These are phyloP conservation scores for Stratiolaelaps scimitus DNA, from an alignment of 1,140 invertebrate genomes.

Conservation along the genomic window DNA sequence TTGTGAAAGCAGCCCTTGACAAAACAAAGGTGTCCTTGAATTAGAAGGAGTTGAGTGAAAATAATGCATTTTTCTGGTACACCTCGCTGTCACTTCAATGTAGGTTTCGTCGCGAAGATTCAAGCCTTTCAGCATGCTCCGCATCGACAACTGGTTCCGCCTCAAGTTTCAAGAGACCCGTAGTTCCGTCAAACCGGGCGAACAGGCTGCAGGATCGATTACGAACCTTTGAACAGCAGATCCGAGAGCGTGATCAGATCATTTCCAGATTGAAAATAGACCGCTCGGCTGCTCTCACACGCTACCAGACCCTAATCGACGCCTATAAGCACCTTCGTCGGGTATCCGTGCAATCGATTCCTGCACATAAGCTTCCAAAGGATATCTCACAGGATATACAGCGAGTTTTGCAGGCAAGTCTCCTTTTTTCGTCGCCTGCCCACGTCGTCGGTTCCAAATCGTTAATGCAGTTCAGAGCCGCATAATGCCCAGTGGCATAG, in stretches of 20 bases:
- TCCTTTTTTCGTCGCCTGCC: not conserved
- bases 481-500: too few species aligned
- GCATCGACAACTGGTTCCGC: not conserved
- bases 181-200: not conserved
- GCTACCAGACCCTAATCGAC: conserved; percentile 2
- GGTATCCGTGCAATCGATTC: conserved; percentile 19
- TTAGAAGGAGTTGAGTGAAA: too few species aligned
- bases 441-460: too few species aligned
- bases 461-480: too few species aligned
- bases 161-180: not conserved
- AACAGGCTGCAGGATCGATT: not conserved
- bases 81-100: too few species aligned
- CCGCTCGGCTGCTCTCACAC: not conserved
- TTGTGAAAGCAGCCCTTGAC: too few species aligned
- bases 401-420: not conserved
- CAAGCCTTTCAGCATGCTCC: conserved; percentile 9
- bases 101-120: conserved; percentile 7
- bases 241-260: conserved; percentile 11
- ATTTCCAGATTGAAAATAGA: conserved; percentile 15
- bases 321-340: conserved; percentile 20
- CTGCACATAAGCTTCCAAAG: conserved; percentile 8
- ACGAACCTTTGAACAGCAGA: conserved; percentile 8
- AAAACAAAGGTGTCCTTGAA: too few species aligned
- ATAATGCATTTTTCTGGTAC: too few species aligned
- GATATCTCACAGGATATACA: conserved; percentile 22